phyloP scores from a whole-genome alignment of 2,888 invertebrate species.

The Coremacera marginata region DNA sequence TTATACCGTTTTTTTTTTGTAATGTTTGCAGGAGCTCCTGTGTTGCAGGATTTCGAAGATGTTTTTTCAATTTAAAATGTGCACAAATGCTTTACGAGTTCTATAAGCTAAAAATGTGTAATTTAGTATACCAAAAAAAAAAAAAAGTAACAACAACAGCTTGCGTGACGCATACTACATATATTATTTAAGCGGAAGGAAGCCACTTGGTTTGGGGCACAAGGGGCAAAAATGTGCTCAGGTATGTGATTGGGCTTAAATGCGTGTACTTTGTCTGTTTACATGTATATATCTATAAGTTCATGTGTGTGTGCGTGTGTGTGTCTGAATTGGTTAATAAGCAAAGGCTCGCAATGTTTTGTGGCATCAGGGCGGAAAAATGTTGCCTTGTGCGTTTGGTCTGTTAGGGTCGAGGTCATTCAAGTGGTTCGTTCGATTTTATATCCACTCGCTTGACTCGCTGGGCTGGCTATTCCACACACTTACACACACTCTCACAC shows the following conservation, averaged over 20 bases:
- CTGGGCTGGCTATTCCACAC: not conserved
- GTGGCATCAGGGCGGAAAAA: conserved; percentile 7
- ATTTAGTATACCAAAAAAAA: not conserved
- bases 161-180: not conserved
- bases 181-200: conserved; percentile 4
- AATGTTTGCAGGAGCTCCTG: not conserved
- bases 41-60: not conserved
- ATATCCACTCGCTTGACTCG: not conserved
- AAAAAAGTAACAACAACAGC: not conserved
- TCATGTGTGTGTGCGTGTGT: not conserved
- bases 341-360: not conserved
- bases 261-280: not conserved
- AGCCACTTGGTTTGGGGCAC: not conserved
- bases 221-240: not conserved
- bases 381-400: not conserved
- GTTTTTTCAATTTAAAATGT: not conserved
- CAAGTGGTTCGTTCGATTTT: not conserved
- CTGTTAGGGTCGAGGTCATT: not conserved
- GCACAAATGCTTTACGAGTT: not conserved
- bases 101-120: not conserved
- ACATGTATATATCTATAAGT: not conserved
- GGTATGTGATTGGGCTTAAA: not conserved
- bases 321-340: not conserved
- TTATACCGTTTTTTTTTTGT: not conserved
- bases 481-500: too few species aligned